A percentile compares a stretch with the other conserved stretches of the same genome.
Evolutionary conservation across 2,888 invertebrate species (phyloP).

Genomic region (Agonum fuliginosum): DNA sequence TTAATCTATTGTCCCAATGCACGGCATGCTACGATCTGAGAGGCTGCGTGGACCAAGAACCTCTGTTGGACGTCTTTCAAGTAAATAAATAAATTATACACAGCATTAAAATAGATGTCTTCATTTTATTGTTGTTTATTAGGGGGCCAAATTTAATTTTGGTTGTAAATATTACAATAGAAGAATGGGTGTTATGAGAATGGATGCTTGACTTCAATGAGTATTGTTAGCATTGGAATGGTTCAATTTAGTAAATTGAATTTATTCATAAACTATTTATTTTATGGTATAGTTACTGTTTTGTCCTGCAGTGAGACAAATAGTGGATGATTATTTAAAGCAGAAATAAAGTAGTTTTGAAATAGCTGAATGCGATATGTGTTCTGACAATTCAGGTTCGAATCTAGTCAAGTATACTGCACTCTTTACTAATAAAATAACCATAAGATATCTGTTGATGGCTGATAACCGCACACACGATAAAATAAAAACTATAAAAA

Average conservation of each 20-base stretch:
- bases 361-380: too few species aligned
- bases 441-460: too few species aligned
- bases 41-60: constrained; percentile 13
- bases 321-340: background rate
- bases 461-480: too few species aligned
- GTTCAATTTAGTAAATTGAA: background rate
- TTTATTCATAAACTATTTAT: background rate
- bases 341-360: too few species aligned
- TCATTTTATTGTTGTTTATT: constrained; percentile 55
- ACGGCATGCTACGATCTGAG: constrained; percentile 44
- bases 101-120: constrained; percentile 52
- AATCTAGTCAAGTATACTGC: too few species aligned
- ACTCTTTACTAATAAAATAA: too few species aligned
- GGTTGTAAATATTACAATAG: constrained; percentile 6
- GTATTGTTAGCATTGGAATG: background rate
- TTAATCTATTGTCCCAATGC: constrained; percentile 55
- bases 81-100: constrained; percentile 43
- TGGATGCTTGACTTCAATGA: background rate
- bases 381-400: too few species aligned
- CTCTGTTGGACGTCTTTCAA: constrained; percentile 25
- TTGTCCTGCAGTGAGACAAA: too few species aligned
- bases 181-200: background rate
- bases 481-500: too few species aligned
- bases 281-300: too few species aligned
- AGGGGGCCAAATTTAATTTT: constrained; percentile 23